These are phyloP conservation scores for Trisateles emortualis DNA, from an alignment of 2,888 invertebrate species.

Conservation along the genomic window DNA sequence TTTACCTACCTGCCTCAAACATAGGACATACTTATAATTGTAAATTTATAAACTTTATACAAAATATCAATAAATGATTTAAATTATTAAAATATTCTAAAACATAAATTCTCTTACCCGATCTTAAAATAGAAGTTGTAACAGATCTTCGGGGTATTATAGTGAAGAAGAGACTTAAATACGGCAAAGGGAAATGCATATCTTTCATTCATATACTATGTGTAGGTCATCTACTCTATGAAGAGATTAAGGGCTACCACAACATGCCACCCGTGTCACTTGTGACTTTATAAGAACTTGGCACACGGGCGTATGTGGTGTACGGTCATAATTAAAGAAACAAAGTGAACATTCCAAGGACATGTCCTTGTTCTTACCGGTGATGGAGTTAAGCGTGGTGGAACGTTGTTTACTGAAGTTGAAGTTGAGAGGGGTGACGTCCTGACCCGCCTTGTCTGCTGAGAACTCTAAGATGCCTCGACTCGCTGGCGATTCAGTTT, in stretches of 20 bases:
- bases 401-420: constrained; percentile 91
- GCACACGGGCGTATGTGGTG: constrained; percentile 50
- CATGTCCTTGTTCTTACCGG: constrained; percentile 81
- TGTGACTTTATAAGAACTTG: constrained; percentile 30
- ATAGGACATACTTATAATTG: neutral
- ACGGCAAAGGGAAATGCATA: constrained; percentile 69
- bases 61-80: constrained; percentile 34
- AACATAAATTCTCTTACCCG: constrained; percentile 28
- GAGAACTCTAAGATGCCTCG: constrained; percentile 94
- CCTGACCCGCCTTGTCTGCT: constrained; percentile 94
- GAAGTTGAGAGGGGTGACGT: constrained; percentile 94
- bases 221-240: constrained; percentile 74
- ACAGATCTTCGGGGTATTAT: constrained; percentile 40
- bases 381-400: constrained; percentile 91
- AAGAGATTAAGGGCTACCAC: constrained; percentile 57
- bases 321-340: constrained; percentile 45
- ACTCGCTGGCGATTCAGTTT: constrained; percentile 84
- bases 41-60: constrained; percentile 35
- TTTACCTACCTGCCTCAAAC: neutral
- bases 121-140: constrained; percentile 35
- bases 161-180: constrained; percentile 54
- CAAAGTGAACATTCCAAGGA: constrained; percentile 52
- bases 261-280: constrained; percentile 53
- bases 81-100: constrained; percentile 37
- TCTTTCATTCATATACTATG: constrained; percentile 70